Conservation (phyloP, 2,113 vertebrate species). For the Pantherophis guttatus region DNA sequence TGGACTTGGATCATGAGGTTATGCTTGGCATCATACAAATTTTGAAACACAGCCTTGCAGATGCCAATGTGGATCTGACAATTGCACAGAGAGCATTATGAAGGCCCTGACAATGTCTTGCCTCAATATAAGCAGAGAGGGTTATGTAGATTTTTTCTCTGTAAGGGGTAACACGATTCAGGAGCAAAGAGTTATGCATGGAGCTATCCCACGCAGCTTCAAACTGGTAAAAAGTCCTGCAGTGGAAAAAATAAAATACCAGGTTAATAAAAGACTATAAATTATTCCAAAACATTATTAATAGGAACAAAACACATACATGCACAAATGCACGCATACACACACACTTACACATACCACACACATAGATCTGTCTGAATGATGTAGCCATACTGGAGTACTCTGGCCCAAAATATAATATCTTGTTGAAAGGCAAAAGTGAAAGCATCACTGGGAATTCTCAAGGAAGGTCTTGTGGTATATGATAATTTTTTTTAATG, state of each 20-base stretch:
- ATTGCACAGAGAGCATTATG: rapidly evolving
- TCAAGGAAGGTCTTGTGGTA: not conserved
- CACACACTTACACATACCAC: not conserved
- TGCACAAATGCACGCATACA: conserved; percentile 54
- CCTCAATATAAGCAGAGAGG: conserved; percentile 94
- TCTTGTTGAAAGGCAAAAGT: not conserved
- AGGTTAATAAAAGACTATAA: conserved; percentile 7
- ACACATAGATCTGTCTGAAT: conserved; percentile 35
- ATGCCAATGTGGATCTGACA: not conserved
- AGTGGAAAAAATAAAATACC: conserved; percentile 35
- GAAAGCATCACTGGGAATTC: not conserved
- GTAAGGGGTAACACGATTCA: conserved; percentile 93
- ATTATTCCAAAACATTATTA: not conserved
- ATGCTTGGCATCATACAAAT: not conserved
- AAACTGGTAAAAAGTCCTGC: conserved; percentile 94
- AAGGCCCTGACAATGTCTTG: conserved; percentile 45
- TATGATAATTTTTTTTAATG: rapidly evolving
- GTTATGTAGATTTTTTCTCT: conserved; percentile 99
- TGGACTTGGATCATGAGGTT: not conserved
- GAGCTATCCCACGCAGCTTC: conserved; percentile 97
- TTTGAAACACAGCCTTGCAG: not conserved
- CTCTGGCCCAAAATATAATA: conserved; percentile 28
- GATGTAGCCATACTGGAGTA: conserved; percentile 54
- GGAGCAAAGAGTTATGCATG: conserved; percentile 95
- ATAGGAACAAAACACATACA: conserved; percentile 53